Conservation (phyloP, 2,797 vertebrate genomes). For the Ataeniobius toweri region DNA sequence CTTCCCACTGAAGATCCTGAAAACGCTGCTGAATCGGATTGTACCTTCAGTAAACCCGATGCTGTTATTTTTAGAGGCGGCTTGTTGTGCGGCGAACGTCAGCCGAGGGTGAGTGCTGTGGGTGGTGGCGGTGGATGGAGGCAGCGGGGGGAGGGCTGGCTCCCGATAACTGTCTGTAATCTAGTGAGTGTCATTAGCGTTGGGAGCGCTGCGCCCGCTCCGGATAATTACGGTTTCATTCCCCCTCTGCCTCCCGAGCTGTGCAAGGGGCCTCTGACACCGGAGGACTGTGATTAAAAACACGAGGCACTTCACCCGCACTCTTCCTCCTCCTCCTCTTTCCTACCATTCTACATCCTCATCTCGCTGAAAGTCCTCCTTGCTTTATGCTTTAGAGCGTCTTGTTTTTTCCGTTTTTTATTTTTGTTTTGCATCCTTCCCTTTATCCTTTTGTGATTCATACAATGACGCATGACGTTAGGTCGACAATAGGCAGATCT, state of each 20-base stretch:
- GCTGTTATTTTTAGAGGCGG: slow-evolving; percentile 44
- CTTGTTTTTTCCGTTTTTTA: slow-evolving; percentile 1
- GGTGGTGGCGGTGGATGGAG: slow-evolving; percentile 33
- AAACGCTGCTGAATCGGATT: slow-evolving; percentile 29
- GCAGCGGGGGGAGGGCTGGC: slow-evolving; percentile 36
- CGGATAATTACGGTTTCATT: slow-evolving; percentile 78
- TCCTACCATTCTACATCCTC: slow-evolving; percentile 58
- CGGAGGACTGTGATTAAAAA: slow-evolving; percentile 76
- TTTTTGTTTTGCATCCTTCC: slow-evolving; percentile 12
- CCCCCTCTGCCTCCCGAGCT: slow-evolving; percentile 69
- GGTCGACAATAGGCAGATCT: slow-evolving; percentile 38
- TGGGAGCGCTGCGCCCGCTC: slow-evolving; percentile 60
- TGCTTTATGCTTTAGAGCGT: slow-evolving; percentile 24
- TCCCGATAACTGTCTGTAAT: slow-evolving; percentile 70
- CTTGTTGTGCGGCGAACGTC: slow-evolving; percentile 24
- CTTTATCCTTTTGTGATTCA: slow-evolving; percentile 13
- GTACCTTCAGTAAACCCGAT: slow-evolving; percentile 22
- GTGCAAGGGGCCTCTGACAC: slow-evolving; percentile 72
- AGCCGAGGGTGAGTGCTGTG: slow-evolving; percentile 40
- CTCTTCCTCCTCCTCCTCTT: slow-evolving; percentile 41
- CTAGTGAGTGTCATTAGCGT: slow-evolving; percentile 74
- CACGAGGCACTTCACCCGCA: slow-evolving; percentile 63
- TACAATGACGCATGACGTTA: slow-evolving; percentile 12
- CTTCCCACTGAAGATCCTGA: slow-evolving; percentile 3
- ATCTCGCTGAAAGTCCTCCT: slow-evolving; percentile 61